phyloP scores from a whole-genome alignment of 2,888 invertebrate species.

The Pelosia muscerda region DNA sequence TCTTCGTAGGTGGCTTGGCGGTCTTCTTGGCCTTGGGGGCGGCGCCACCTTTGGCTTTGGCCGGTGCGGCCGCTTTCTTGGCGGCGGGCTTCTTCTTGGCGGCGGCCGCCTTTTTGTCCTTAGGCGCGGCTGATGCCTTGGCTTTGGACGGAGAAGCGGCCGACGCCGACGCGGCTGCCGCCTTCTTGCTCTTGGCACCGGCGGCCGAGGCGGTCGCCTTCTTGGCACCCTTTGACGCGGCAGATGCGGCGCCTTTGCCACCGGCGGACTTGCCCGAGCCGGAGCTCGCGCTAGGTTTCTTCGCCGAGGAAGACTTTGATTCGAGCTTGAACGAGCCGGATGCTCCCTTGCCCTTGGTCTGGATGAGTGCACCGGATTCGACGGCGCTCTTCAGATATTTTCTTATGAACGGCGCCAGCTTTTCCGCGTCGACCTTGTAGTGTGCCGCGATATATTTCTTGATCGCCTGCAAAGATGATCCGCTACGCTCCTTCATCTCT shows the following conservation, averaged over 20 bases:
- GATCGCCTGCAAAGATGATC: slow-evolving; percentile 87
- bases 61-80: slow-evolving; percentile 50
- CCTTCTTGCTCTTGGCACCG: slow-evolving; percentile 41
- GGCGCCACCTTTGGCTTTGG: slow-evolving; percentile 49
- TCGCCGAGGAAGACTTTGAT: slow-evolving; percentile 56
- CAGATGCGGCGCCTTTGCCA: slow-evolving; percentile 15
- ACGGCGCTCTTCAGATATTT: slow-evolving; percentile 54
- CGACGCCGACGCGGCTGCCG: slow-evolving; percentile 35
- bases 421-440: slow-evolving; percentile 87
- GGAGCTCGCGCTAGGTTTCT: slow-evolving; percentile 28
- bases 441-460: slow-evolving; percentile 88
- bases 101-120: slow-evolving; percentile 56
- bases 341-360: slow-evolving; percentile 70
- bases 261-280: slow-evolving; percentile 30
- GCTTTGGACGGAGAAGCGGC: slow-evolving; percentile 44
- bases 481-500: slow-evolving; percentile 85
- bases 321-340: slow-evolving; percentile 78
- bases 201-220: slow-evolving; percentile 45
- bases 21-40: slow-evolving; percentile 59
- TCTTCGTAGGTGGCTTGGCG: slow-evolving; percentile 65
- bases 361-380: slow-evolving; percentile 9
- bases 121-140: slow-evolving; percentile 41
- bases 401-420: slow-evolving; percentile 86
- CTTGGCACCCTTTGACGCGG: slow-evolving; percentile 48
- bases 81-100: slow-evolving; percentile 57